A percentile compares a stretch with the other conserved stretches of the same genome.
Evolutionary conservation across 2,113 vertebrate genomes (phyloP).

Genomic region (Chiloscyllium plagiosum): DNA sequence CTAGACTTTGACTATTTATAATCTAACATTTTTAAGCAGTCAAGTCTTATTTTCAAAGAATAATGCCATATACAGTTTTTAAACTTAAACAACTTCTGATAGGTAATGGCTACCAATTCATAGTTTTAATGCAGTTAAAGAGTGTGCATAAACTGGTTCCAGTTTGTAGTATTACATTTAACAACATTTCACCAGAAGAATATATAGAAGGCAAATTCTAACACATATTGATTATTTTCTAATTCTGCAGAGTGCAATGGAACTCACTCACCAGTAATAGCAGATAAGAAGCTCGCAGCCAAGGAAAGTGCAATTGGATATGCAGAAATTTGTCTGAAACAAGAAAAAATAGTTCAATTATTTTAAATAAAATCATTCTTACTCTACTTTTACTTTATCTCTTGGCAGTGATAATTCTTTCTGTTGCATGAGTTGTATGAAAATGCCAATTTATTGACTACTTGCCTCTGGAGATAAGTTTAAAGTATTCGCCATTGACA

Average conservation of each 20-base stretch:
- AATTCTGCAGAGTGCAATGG: not conserved
- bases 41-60: not conserved
- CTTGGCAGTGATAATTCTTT: not conserved
- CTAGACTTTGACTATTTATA: not conserved
- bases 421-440: not conserved
- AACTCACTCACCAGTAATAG: slow-evolving; percentile 22
- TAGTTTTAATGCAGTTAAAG: not conserved
- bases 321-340: slow-evolving; percentile 19
- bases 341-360: not conserved
- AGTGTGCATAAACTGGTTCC: not conserved
- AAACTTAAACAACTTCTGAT: not conserved
- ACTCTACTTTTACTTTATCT: not conserved
- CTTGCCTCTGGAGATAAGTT: not conserved
- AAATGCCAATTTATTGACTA: not conserved
- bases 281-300: slow-evolving; percentile 27
- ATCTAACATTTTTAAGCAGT: not conserved
- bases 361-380: not conserved
- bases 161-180: not conserved
- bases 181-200: not conserved
- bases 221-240: not conserved
- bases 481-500: not conserved
- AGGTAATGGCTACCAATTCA: not conserved
- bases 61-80: not conserved
- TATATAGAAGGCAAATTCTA: not conserved
- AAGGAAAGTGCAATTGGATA: slow-evolving; percentile 24